Conservation (phyloP, 1,140 invertebrate genomes). For the Drosophila eugracilis region DNA sequence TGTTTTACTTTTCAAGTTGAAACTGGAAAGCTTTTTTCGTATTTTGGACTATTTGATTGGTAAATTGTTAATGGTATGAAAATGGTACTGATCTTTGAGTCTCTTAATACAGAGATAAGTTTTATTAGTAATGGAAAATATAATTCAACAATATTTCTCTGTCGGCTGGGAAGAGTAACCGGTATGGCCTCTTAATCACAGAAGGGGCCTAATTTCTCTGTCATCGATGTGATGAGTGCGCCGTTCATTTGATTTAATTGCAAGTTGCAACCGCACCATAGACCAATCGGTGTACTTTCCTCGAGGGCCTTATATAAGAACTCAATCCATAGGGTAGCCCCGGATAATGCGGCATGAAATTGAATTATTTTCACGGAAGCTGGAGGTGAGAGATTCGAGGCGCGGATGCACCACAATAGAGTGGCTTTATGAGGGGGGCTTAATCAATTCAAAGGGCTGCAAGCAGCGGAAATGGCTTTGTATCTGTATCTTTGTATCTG, state of each 20-base stretch:
- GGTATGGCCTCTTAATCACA: conserved; percentile 9
- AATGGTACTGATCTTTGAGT: no score
- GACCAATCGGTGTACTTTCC: conserved; percentile 22
- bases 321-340: conserved; percentile 2
- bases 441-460: conserved; percentile 62
- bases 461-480: conserved; percentile 65
- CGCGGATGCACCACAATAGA: conserved; percentile 40
- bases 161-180: not conserved
- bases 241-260: conserved; percentile 23
- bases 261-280: conserved; percentile 10
- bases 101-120: no score
- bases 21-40: no score
- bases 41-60: no score
- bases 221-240: conserved; percentile 21
- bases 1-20: no score
- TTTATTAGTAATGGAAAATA: not conserved
- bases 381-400: conserved; percentile 31
- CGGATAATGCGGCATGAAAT: conserved; percentile 66
- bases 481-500: conserved; percentile 31
- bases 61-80: no score
- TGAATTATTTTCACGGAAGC: conserved; percentile 70
- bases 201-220: conserved; percentile 46
- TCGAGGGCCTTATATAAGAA: conserved; percentile 59
- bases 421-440: conserved; percentile 24
- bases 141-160: not conserved